phyloP scores from a whole-genome alignment of 2,888 invertebrate genomes.

The Xestia c-nigrum region DNA sequence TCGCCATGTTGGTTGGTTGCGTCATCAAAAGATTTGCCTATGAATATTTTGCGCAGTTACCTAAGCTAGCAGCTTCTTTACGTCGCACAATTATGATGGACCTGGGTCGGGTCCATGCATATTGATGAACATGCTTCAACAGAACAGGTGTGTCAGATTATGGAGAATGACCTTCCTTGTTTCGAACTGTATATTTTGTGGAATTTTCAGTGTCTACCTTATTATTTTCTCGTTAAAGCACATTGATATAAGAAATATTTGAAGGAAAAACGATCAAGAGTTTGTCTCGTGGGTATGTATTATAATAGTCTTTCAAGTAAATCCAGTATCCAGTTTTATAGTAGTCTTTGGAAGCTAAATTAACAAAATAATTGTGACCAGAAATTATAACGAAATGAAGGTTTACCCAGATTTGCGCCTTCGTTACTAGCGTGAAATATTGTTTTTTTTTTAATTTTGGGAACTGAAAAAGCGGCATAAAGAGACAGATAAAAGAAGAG shows the following conservation, averaged over 20 bases:
- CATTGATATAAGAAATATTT: neutral
- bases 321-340: too few relatives aligned
- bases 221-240: neutral
- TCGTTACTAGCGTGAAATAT: neutral
- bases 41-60: conserved; percentile 40
- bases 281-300: neutral
- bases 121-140: conserved; percentile 33
- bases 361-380: neutral
- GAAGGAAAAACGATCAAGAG: too few relatives aligned
- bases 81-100: conserved; percentile 6
- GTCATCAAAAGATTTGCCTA: conserved; percentile 23
- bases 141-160: conserved; percentile 37
- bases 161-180: conserved; percentile 10
- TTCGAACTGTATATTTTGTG: conserved; percentile 4
- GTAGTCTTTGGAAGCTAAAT: neutral
- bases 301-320: neutral
- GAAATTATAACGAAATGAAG: neutral
- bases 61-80: conserved; percentile 21
- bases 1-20: conserved; percentile 3
- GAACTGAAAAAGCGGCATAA: neutral
- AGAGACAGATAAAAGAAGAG: neutral
- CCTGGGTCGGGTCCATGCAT: conserved; percentile 32
- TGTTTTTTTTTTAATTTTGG: neutral
- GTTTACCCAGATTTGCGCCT: neutral
- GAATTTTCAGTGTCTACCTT: neutral